A percentile compares a stretch with the other conserved stretches of the same genome.
These are phyloP conservation scores for Noctua comes DNA, from an alignment of 2,888 invertebrate species.

Conservation along the genomic window DNA sequence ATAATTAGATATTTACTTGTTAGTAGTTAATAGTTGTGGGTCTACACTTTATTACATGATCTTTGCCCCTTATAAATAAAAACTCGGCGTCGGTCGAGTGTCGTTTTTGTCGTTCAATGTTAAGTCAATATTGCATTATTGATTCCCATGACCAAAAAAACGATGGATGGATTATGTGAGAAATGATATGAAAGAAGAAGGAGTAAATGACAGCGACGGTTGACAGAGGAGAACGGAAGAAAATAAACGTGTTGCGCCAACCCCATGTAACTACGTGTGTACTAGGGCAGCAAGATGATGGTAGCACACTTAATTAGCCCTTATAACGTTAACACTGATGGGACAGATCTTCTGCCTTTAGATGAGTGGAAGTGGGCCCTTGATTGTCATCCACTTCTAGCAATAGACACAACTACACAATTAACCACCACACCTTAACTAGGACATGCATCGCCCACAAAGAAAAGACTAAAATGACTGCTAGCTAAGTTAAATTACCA, in stretches of 20 bases:
- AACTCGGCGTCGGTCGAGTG: background rate
- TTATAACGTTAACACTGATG: background rate
- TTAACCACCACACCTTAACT: background rate
- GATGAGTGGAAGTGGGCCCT: background rate
- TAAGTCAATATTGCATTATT: conserved; percentile 6
- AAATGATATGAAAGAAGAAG: too few relatives aligned
- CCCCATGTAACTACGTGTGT: too few relatives aligned
- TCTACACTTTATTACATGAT: conserved; percentile 19
- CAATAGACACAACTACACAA: background rate
- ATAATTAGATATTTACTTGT: conserved; percentile 40
- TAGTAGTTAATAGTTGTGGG: conserved; percentile 14
- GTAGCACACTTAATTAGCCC: background rate
- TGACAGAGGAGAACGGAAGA: too few relatives aligned
- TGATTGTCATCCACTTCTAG: background rate
- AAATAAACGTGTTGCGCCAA: too few relatives aligned
- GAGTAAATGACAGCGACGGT: too few relatives aligned
- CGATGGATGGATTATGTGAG: too few relatives aligned
- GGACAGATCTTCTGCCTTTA: background rate
- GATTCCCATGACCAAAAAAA: too few relatives aligned
- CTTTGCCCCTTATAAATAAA: conserved; percentile 30
- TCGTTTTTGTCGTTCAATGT: conserved; percentile 10
- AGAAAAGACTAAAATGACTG: conserved; percentile 6
- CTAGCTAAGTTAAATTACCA: conserved; percentile 24
- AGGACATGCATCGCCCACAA: conserved; percentile 4
- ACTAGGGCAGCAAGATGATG: background rate